These are phyloP conservation scores for Drosophila borborema DNA, from an alignment of 2,888 invertebrate genomes.

Conservation along the genomic window DNA sequence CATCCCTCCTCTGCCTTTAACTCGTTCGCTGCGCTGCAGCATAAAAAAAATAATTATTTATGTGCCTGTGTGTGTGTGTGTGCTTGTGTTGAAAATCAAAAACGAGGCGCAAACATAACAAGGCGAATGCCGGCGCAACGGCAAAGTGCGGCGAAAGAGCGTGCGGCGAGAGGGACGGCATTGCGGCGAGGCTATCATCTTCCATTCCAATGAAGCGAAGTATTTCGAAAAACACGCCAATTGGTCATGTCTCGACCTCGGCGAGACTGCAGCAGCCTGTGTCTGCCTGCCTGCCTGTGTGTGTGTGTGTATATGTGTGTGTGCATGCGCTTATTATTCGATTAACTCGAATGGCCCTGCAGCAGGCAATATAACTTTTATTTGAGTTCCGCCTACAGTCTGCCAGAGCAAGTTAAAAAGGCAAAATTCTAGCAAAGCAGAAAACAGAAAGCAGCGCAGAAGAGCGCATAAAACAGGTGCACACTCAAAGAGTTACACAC, in stretches of 20 bases:
- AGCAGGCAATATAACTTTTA: constrained; percentile 81
- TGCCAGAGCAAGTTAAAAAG: constrained; percentile 25
- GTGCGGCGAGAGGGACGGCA: constrained; percentile 13
- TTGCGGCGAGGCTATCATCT: constrained; percentile 65
- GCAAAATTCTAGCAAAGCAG: constrained; percentile 29
- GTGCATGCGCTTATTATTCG: constrained; percentile 71
- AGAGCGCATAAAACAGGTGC: constrained; percentile 48
- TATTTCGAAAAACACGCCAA: constrained; percentile 77
- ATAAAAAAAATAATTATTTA: constrained; percentile 2
- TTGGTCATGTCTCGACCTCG: constrained; percentile 78
- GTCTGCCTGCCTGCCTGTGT: constrained; percentile 21
- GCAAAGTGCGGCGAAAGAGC: constrained; percentile 2
- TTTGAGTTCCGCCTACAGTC: constrained; percentile 74
- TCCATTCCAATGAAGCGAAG: constrained; percentile 69
- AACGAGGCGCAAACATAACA: constrained; percentile 57
- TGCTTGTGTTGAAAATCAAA: constrained; percentile 37
- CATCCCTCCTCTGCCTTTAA: background rate
- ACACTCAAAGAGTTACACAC: constrained; percentile 25
- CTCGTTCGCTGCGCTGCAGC: constrained; percentile 6
- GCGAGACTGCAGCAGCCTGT: constrained; percentile 27
- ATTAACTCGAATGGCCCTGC: constrained; percentile 78
- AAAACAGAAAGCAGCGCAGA: constrained; percentile 14
- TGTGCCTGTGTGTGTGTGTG: constrained; percentile 5
- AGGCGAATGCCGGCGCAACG: constrained; percentile 38
- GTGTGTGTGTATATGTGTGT: constrained; percentile 30